A percentile compares a stretch with the other conserved stretches of the same genome.
These are phyloP conservation scores for Apostichopus californicus DNA, from an alignment of 35 echinoderm and acorn worm genomes.

Conservation along the genomic window DNA sequence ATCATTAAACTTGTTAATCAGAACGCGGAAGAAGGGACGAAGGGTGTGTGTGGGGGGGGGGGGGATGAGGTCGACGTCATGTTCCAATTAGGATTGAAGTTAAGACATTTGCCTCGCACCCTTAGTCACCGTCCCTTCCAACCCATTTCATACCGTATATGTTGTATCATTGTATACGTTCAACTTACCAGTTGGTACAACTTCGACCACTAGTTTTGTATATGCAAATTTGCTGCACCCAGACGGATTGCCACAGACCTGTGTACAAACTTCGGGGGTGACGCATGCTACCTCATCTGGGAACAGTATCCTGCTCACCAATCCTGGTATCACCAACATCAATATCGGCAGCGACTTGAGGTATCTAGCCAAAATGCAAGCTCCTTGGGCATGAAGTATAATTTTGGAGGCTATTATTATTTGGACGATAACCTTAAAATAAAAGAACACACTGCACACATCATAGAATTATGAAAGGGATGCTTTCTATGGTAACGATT, in stretches of 20 bases:
- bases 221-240: slow-evolving; percentile 85
- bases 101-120: too few relatives aligned
- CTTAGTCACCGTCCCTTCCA: too few relatives aligned
- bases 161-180: neutral
- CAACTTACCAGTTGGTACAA: slow-evolving; percentile 76
- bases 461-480: neutral
- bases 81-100: too few relatives aligned
- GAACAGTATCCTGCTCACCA: slow-evolving; percentile 72
- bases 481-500: neutral
- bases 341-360: slow-evolving; percentile 85
- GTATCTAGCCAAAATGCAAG: slow-evolving; percentile 69
- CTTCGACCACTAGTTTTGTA: slow-evolving; percentile 68
- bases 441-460: neutral
- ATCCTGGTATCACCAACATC: slow-evolving; percentile 82
- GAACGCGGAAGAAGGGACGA: too few relatives aligned
- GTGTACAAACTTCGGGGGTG: slow-evolving; percentile 56
- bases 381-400: slow-evolving; percentile 78
- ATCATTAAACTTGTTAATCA: too few relatives aligned
- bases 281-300: slow-evolving; percentile 86
- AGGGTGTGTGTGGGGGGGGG: too few relatives aligned
- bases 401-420: slow-evolving; percentile 73
- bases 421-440: slow-evolving; percentile 54
- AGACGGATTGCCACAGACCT: slow-evolving; percentile 58
- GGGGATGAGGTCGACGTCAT: too few relatives aligned
- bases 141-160: too few relatives aligned